A percentile compares a stretch with the other conserved stretches of the same genome.
These are phyloP conservation scores for Alfaro cultratus DNA, from an alignment of 2,797 vertebrate species.

Conservation along the genomic window DNA sequence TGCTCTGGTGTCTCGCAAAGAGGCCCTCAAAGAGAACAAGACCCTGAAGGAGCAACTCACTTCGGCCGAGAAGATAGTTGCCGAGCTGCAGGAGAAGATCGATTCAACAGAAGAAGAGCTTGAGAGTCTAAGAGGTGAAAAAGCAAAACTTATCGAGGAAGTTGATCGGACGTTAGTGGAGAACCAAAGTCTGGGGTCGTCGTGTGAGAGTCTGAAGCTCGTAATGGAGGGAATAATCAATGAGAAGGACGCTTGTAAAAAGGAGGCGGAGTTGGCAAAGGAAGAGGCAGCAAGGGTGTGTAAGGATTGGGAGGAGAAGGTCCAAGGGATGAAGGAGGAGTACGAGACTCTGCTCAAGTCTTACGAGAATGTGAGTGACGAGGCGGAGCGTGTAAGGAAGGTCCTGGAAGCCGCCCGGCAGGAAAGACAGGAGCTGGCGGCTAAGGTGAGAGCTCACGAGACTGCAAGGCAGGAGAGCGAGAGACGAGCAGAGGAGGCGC, in stretches of 20 bases:
- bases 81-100: conserved; percentile 76
- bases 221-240: conserved; percentile 83
- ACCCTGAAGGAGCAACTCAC: conserved; percentile 85
- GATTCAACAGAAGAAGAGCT: conserved; percentile 67
- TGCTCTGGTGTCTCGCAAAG: conserved; percentile 95
- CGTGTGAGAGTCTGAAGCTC: conserved; percentile 91
- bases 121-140: conserved; percentile 83
- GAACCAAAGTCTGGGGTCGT: conserved; percentile 88
- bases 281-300: conserved; percentile 74
- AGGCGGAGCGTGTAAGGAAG: conserved; percentile 89
- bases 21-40: conserved; percentile 90
- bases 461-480: conserved; percentile 83
- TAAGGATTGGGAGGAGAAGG: conserved; percentile 86
- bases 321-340: conserved; percentile 88
- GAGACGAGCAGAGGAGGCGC: conserved; percentile 83
- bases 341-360: conserved; percentile 96
- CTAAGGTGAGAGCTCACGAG: conserved; percentile 82
- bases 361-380: conserved; percentile 95
- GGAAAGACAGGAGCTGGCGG: conserved; percentile 89
- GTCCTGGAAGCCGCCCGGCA: conserved; percentile 89
- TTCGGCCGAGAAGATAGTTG: conserved; percentile 68
- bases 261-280: conserved; percentile 80
- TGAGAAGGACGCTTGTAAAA: conserved; percentile 86
- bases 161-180: conserved; percentile 85
- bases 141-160: conserved; percentile 85